phyloP scores from a whole-genome alignment of 2,113 vertebrate genomes.

The Morphnarchus princeps region DNA sequence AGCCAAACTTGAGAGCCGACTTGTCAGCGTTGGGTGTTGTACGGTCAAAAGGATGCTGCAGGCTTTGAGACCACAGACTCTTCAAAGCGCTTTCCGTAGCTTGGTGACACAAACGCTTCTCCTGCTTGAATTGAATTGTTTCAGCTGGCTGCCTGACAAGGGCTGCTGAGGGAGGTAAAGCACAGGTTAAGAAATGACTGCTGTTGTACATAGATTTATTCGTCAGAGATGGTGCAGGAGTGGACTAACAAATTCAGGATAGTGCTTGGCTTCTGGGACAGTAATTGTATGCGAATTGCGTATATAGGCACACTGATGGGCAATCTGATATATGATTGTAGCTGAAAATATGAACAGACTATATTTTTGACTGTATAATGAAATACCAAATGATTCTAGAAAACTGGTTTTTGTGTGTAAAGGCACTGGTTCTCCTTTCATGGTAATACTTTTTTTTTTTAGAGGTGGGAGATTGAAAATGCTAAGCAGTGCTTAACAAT shows the following conservation, averaged over 20 bases:
- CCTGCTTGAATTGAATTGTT: background rate
- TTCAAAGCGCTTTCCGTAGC: accelerated
- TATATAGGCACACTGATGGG: background rate
- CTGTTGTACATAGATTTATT: background rate
- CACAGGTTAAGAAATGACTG: background rate
- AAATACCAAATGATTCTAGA: background rate
- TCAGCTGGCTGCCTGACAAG: background rate
- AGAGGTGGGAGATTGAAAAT: background rate
- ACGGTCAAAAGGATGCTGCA: background rate
- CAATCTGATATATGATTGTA: background rate
- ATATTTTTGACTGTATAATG: background rate
- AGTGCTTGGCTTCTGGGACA: background rate
- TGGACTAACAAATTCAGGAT: background rate
- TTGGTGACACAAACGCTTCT: background rate
- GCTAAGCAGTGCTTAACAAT: background rate
- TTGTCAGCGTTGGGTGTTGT: background rate
- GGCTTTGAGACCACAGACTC: background rate
- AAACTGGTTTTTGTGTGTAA: background rate
- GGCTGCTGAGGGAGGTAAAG: background rate
- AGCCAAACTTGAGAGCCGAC: background rate
- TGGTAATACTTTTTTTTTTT: background rate
- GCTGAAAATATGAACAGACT: background rate
- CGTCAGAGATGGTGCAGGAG: background rate
- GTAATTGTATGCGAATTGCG: too few species aligned
- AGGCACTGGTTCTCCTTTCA: background rate